A percentile compares a stretch with the other conserved stretches of the same genome.
Conservation (phyloP, 2,797 vertebrate species). For the Argyrosomus regius region DNA sequence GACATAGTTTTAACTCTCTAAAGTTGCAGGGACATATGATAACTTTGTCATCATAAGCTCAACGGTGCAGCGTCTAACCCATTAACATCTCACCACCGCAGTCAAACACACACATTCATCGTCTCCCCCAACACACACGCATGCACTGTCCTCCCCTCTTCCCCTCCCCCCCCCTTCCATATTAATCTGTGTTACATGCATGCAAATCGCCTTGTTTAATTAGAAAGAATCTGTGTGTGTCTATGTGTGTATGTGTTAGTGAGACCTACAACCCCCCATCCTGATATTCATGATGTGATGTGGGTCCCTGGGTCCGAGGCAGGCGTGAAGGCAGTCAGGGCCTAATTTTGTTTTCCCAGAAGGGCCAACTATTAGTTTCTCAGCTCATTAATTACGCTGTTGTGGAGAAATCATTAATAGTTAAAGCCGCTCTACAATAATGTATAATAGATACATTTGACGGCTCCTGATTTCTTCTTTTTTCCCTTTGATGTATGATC, state of each 20-base stretch:
- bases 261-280: conserved; percentile 36
- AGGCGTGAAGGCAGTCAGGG: conserved; percentile 64
- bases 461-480: conserved; percentile 56
- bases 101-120: conserved; percentile 33
- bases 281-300: conserved; percentile 79
- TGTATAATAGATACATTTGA: conserved; percentile 86
- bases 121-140: conserved; percentile 10
- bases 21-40: conserved; percentile 5
- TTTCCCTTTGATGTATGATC: conserved; percentile 72
- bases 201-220: conserved; percentile 88
- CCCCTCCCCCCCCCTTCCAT: conserved; percentile 49
- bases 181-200: conserved; percentile 81
- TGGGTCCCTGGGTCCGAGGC: conserved; percentile 73
- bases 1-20: neutral
- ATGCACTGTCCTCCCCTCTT: conserved; percentile 23
- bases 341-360: conserved; percentile 88
- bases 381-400: conserved; percentile 88
- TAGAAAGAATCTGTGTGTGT: conserved; percentile 68
- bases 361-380: conserved; percentile 83
- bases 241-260: conserved; percentile 1
- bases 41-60: conserved; percentile 10
- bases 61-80: conserved; percentile 8
- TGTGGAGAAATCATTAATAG: conserved; percentile 89
- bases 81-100: conserved; percentile 43
- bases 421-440: conserved; percentile 86